A percentile compares a stretch with the other conserved stretches of the same genome.
Conservation (phyloP, 2,888 invertebrate species). For the Rhagium mordax region DNA sequence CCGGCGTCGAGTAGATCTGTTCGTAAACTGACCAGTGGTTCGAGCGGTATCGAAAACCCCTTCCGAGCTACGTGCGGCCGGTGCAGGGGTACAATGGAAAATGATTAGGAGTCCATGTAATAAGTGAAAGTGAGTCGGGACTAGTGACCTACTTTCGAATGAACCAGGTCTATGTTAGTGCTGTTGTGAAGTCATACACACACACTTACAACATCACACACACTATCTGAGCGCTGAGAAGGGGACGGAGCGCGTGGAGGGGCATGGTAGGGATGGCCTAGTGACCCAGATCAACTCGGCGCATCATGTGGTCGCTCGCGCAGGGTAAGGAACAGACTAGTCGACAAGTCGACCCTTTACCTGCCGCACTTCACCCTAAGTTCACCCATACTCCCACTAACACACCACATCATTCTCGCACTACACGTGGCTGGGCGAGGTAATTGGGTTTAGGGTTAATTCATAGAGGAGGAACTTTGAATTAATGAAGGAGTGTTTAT, state of each 20-base stretch:
- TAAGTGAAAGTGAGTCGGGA: conserved; percentile 89
- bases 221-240: conserved; percentile 37
- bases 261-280: conserved; percentile 79
- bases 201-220: conserved; percentile 65
- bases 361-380: conserved; percentile 50
- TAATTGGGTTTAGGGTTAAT: background rate
- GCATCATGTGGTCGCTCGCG: conserved; percentile 72
- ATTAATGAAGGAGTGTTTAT: background rate
- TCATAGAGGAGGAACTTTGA: background rate
- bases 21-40: conserved; percentile 48
- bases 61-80: conserved; percentile 63
- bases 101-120: conserved; percentile 85
- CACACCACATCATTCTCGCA: background rate
- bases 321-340: conserved; percentile 38
- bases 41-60: conserved; percentile 46
- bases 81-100: conserved; percentile 79
- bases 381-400: conserved; percentile 26
- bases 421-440: background rate
- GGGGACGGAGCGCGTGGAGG: conserved; percentile 55
- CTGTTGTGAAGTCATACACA: conserved; percentile 69
- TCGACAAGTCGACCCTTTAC: conserved; percentile 37
- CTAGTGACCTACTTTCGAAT: conserved; percentile 89
- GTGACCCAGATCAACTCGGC: conserved; percentile 85
- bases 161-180: conserved; percentile 94
- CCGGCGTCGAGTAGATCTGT: conserved; percentile 44